These are phyloP conservation scores for Leptopilina syphax DNA, from an alignment of 2,888 invertebrate species.

Conservation along the genomic window DNA sequence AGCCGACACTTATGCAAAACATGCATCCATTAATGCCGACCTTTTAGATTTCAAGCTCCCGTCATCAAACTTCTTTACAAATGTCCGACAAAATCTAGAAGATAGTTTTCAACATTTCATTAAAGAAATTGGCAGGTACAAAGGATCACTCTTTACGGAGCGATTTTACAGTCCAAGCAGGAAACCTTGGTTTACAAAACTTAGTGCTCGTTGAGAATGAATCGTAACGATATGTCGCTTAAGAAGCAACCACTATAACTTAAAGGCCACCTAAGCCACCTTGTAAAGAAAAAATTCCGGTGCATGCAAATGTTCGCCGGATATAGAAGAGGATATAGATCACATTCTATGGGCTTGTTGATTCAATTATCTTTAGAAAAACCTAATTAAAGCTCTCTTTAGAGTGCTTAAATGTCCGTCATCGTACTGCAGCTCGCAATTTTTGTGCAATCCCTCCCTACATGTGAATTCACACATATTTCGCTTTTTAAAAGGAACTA, in stretches of 20 bases:
- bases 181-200: neutral
- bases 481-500: neutral
- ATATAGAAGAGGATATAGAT: neutral
- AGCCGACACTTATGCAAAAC: neutral
- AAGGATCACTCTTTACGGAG: neutral
- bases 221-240: neutral
- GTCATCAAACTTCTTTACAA: neutral
- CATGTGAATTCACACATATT: neutral
- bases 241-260: neutral
- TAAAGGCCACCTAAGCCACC: neutral
- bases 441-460: neutral
- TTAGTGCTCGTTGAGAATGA: neutral
- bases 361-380: neutral
- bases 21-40: neutral
- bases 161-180: neutral
- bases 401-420: neutral
- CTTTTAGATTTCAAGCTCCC: neutral
- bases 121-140: neutral
- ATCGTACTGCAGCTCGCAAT: neutral
- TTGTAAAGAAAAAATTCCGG: neutral
- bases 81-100: neutral
- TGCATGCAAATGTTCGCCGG: neutral
- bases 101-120: neutral
- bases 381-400: neutral
- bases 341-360: neutral